A percentile compares a stretch with the other conserved stretches of the same genome.
phyloP scores from a whole-genome alignment of 2,888 invertebrate genomes.

The Pseudococcus longispinus region DNA sequence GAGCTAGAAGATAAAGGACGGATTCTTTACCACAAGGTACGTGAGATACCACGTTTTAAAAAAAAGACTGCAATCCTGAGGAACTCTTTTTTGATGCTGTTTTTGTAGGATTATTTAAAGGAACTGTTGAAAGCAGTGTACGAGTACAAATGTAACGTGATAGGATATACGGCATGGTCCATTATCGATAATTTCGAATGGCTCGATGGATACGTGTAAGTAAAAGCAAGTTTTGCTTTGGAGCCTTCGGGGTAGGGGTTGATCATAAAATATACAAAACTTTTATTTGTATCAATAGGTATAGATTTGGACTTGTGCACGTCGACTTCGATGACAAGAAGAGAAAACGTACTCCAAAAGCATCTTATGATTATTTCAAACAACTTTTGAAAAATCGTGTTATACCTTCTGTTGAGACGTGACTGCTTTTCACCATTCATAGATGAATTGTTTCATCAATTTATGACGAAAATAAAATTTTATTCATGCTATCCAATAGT shows the following conservation, averaged over 20 bases:
- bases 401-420: background rate
- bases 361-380: conserved; percentile 69
- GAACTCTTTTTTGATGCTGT: background rate
- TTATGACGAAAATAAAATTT: no score
- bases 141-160: conserved; percentile 66
- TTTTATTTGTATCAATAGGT: conserved; percentile 63
- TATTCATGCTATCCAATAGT: no score
- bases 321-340: conserved; percentile 75
- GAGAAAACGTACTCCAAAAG: conserved; percentile 72
- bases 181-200: conserved; percentile 85
- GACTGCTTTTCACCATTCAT: no score
- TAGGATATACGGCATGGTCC: conserved; percentile 79
- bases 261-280: no score
- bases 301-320: conserved; percentile 75
- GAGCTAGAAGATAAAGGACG: conserved; percentile 61
- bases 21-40: conserved; percentile 60
- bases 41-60: conserved; percentile 59
- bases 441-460: no score
- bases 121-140: conserved; percentile 64
- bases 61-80: no score
- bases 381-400: conserved; percentile 66
- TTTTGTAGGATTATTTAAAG: conserved; percentile 1
- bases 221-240: background rate
- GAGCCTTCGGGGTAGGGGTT: background rate
- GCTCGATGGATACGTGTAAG: conserved; percentile 76